A percentile compares a stretch with the other conserved stretches of the same genome.
Conservation (phyloP, 2,888 invertebrate genomes). For the Drosophila pseudotalamancana region DNA sequence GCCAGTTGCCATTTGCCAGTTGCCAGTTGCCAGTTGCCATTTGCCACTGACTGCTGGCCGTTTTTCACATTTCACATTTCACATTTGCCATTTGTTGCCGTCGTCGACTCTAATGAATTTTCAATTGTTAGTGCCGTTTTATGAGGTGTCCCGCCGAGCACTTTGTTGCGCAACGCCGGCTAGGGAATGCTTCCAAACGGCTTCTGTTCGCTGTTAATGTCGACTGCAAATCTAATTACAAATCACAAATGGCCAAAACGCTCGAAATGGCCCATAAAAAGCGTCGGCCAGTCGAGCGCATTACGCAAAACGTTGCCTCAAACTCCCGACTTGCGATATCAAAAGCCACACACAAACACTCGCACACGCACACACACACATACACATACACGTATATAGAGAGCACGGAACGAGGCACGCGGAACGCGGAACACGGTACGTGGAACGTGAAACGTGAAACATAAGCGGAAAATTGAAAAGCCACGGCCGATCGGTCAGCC, state of each 20-base stretch:
- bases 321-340: conserved; percentile 51
- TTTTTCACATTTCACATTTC: conserved; percentile 28
- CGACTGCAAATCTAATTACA: conserved; percentile 71
- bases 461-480: conserved; percentile 70
- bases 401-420: not conserved
- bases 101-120: conserved; percentile 67
- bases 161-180: conserved; percentile 68
- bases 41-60: conserved; percentile 20
- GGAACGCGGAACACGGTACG: no score
- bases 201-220: conserved; percentile 46
- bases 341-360: conserved; percentile 4
- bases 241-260: conserved; percentile 75
- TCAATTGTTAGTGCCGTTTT: conserved; percentile 74
- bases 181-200: conserved; percentile 31
- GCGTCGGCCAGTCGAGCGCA: conserved; percentile 62
- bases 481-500: conserved; percentile 45
- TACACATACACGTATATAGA: not conserved
- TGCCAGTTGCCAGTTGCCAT: conserved; percentile 16
- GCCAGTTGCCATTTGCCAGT: conserved; percentile 11
- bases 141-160: conserved; percentile 73
- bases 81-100: conserved; percentile 28
- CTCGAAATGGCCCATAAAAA: conserved; percentile 68
- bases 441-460: conserved; percentile 16
- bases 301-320: conserved; percentile 70
- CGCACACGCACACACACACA: not conserved